Evolutionary conservation across 2,797 vertebrate genomes (phyloP), one percentile per base, ranked within the genome.

Genomic region (Falco rusticolus): DNA sequence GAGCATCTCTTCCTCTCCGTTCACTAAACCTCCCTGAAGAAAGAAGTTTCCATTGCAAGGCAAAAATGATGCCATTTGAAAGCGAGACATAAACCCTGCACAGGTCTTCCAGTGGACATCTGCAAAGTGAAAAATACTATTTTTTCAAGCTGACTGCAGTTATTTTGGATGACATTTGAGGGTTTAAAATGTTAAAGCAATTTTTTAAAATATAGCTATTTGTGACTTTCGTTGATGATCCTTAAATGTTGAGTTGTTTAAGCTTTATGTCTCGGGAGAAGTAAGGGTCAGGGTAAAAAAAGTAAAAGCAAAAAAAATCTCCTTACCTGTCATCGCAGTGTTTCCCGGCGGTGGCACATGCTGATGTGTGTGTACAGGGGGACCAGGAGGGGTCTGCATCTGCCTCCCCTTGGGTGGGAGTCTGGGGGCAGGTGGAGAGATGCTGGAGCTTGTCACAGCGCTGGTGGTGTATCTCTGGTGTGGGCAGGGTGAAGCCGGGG

Each of bases 111-210:
- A 11, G 64, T 66, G 77, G 86, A 66, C 81, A 41, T 89, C 64
- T 89, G 87, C 71, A 54, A 60, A 95, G 68, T 77, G 86, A 81
- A 84, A 91, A 93, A 77, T 87, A 60, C 21, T 17, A 47, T 74
- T 33, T 87, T 78, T 92, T 77, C 84, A 87, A 26, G 57, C 71
- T 74, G 83, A 77, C 80, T 4, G 18, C 90, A 43, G 87, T 85
- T 94, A 89, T 82, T 94, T 79, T 60, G 48, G 77, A 13, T 96
- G 91, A 80, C 88, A 87, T 96, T 88, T 91, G 91, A 57, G 37
- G 51, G 71, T 83, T 95, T 94, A 87, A 94, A 96, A 95, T 91
- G 95, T 87, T 97, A 90, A 79, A 91, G 93, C 88, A 87, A 90
- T 95, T 96, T 93, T 74, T 9, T 0, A 74, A 94, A 96, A 91